Percentiles rank a stretch among this genome's conserved stretches.
Evolutionary conservation across 30 jellyfish, hydroid and myxozoan species (phyloP).

Genomic region (Chrysaora quinquecirrha): DNA sequence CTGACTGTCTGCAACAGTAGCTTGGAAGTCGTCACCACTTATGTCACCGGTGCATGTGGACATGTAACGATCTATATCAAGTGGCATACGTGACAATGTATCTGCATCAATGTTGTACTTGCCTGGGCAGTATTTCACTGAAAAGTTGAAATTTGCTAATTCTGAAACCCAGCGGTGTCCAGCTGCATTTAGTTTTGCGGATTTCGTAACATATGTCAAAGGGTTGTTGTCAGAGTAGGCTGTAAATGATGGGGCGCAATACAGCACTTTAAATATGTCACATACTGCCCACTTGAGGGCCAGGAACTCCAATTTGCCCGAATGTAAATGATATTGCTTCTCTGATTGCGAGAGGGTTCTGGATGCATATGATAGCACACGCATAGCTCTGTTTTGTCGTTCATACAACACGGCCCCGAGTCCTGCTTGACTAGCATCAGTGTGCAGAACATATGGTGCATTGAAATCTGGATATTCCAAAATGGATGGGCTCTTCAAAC

Average conservation of each 20-base stretch:
- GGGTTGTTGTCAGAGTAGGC: constrained; percentile 40
- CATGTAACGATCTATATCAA: not conserved
- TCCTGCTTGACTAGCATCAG: constrained; percentile 49
- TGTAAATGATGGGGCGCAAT: constrained; percentile 41
- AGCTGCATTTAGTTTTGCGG: constrained; percentile 62
- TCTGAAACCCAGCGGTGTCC: constrained; percentile 60
- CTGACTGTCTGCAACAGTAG: not conserved
- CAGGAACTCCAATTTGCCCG: constrained; percentile 38
- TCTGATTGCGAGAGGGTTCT: constrained; percentile 28
- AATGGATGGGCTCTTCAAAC: constrained; percentile 15
- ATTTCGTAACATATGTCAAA: constrained; percentile 11
- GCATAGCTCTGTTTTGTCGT: not conserved
- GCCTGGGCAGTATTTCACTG: constrained; percentile 52
- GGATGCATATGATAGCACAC: constrained; percentile 39
- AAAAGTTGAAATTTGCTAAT: constrained; percentile 26
- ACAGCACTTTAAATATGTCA: constrained; percentile 35
- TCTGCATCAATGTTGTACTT: constrained; percentile 20
- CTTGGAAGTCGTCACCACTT: not conserved
- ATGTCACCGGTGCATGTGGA: not conserved
- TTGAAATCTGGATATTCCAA: constrained; percentile 21
- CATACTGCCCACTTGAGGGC: constrained; percentile 63
- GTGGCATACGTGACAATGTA: constrained; percentile 7
- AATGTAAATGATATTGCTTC: constrained; percentile 22
- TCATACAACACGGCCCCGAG: constrained; percentile 48
- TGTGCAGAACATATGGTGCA: constrained; percentile 27